Base-by-base conservation (phyloP, 1,140 invertebrate species). In the Epicauta chinensis region DNA sequence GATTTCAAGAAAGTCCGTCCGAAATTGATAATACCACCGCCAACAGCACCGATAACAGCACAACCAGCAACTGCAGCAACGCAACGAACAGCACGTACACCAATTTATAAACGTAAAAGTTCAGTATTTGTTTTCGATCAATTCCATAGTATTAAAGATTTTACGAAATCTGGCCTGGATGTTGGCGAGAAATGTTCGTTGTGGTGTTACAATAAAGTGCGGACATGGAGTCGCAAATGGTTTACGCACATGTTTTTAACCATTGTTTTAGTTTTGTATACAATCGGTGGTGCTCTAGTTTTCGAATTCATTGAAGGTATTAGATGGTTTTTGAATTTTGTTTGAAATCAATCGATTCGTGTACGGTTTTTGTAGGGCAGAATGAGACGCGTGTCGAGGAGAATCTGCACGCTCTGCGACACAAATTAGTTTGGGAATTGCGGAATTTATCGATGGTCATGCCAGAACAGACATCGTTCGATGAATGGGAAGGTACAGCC, bases 191-290 rank as follows among this genome's bases (percentile, higher is more conserved):
- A 88, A 64, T 79, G 80, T 51, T 84, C 83, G 0, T 87, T 82
- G 62, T 89, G 86, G 78, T 69, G 88, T 39, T 88, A 89, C 63
- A 81, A 83, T 53, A 90, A 86, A 72, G 71, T 89, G 35, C 83
- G 83, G 65, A 73, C 78, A 10, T 83, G 82, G 76, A 91, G 87
- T 1, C 83, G 81, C 60, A 80, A 81, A 54, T 93, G 89, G 88
- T 91, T 93, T 68, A 91, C 89, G 6, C 90, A 93, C 73, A 80
- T 91, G 30, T 90, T 93, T 68, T 77, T 93, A 48, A 79, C 86
- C 57, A 62, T 87, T 45, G 80, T 91, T 55, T 78, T 93, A 23
- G 71, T 83, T 16, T 70, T 83, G 4, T 93, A 92, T 67, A 91
- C 83, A 55, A 70, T 86, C 16, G 78, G 85, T 0, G 91, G 90